phyloP scores from a whole-genome alignment of 2,888 invertebrate genomes.

The Drosophila eohydei region DNA sequence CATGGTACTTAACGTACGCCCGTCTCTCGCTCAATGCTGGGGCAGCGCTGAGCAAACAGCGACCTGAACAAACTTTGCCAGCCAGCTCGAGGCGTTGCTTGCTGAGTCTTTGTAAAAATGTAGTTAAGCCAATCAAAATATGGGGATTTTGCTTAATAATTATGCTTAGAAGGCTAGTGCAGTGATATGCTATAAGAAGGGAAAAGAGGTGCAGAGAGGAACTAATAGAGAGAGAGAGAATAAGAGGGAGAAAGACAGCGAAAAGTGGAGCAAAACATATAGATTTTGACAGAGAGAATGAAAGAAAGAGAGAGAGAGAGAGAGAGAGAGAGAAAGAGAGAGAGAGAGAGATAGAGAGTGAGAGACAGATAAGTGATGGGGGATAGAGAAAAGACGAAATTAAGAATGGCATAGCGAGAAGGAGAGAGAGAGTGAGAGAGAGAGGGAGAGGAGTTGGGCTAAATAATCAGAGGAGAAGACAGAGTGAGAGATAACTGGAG shows the following conservation, averaged over 20 bases:
- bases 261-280: too few relatives aligned
- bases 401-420: too few relatives aligned
- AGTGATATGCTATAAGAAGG: not conserved
- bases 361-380: not conserved
- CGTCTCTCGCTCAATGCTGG: not conserved
- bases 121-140: constrained; percentile 8
- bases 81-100: constrained; percentile 12
- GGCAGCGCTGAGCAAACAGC: constrained; percentile 13
- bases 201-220: too few relatives aligned
- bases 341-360: too few relatives aligned
- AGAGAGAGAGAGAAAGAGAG: not conserved
- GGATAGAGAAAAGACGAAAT: not conserved
- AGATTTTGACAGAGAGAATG: too few relatives aligned
- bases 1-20: constrained; percentile 7
- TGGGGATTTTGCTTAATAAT: constrained; percentile 5
- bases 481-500: not conserved
- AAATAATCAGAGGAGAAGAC: not conserved
- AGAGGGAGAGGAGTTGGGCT: not conserved
- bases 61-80: constrained; percentile 13
- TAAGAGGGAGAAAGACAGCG: too few relatives aligned
- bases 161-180: not conserved
- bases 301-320: not conserved
- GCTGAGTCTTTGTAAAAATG: constrained; percentile 11
- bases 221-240: too few relatives aligned
- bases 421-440: not conserved